A percentile compares a stretch with the other conserved stretches of the same genome.
These are phyloP conservation scores for Holothuria scabra DNA, from an alignment of 53 echinoderm and acorn worm species.

Conservation along the genomic window DNA sequence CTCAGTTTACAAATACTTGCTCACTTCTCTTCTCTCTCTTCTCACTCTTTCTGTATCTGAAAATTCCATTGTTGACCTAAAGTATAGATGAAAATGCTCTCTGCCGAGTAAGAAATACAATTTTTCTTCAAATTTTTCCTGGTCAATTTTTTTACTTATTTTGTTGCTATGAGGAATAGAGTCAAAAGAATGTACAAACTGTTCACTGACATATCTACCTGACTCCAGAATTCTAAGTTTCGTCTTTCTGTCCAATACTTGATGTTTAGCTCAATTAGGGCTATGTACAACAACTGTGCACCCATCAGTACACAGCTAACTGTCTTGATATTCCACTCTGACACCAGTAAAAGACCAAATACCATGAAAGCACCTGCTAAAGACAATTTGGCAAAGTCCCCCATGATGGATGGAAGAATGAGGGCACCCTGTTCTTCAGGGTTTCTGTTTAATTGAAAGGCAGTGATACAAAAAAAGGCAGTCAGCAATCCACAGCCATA, in stretches of 20 bases:
- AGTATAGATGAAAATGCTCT: too few relatives aligned
- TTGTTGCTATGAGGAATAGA: conserved; percentile 12
- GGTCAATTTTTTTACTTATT: not conserved
- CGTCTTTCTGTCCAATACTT: conserved; percentile 7
- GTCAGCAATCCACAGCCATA: conserved; percentile 28
- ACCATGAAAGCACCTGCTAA: conserved; percentile 32
- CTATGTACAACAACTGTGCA: conserved; percentile 11
- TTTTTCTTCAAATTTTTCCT: too few relatives aligned
- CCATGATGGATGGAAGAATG: not conserved
- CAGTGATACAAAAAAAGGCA: conserved; percentile 30
- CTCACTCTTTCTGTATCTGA: too few relatives aligned
- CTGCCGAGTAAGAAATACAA: too few relatives aligned
- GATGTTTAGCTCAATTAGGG: conserved; percentile 2
- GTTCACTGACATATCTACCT: not conserved
- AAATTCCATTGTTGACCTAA: too few relatives aligned
- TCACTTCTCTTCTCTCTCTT: too few relatives aligned
- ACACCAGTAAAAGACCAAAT: conserved; percentile 16
- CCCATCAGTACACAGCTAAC: not conserved
- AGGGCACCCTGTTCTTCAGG: conserved; percentile 28
- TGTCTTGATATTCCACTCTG: conserved; percentile 9
- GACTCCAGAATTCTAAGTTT: conserved; percentile 2
- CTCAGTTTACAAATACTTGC: too few relatives aligned
- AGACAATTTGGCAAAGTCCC: conserved; percentile 26
- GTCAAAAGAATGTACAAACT: conserved; percentile 13
- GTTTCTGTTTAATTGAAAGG: conserved; percentile 19